Evolutionary conservation across 2,113 vertebrate species (phyloP), one percentile per base, ranked within the genome.

Genomic region (Henicopernis longicauda): DNA sequence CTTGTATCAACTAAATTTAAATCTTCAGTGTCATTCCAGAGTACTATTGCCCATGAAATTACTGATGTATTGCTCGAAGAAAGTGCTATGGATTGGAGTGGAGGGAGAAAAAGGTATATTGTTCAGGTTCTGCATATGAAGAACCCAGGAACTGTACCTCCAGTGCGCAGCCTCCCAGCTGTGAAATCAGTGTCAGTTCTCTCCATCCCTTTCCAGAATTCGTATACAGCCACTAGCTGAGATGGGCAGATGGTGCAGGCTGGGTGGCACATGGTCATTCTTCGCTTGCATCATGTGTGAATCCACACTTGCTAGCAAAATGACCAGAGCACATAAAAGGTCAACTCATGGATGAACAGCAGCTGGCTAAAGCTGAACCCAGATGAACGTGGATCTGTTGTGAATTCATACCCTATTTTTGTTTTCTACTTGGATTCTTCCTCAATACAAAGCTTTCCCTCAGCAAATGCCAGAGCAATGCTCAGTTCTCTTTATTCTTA

Each of bases 141-240:
- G 58, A 89, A 10, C 58, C 23, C 5, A 19, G 40, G 45, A 57
- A 38, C 40, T 78, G 40, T 32, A 26, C 6, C 31, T 54, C 15
- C 65, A 34, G n/a, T 23, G 17, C 3, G 3, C 4, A 54, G 31
- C 45, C 26, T 83, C 27, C 11, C 23, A 34, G 3, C 14, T 73
- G 10, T 34, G 38, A 52, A 63, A 34, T 7, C 0, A 0, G 8
- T 36, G 19, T n/a, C 3, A 4, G 7, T 71, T 89, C n/a, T 65
- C 47, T 83, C 38, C 8, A 2, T 3, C 34, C 1, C 16, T 72
- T 76, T 87, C 14, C 59, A 59, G 44, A 65, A 50, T 77, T 89
- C 22, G 6, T 31, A 16, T 6, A 18, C 16, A 72, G 13, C 19
- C 10, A 13, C 22, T 45, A 69, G n/a, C 22, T 72, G 81, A 77